Conservation (phyloP, 2,113 vertebrate genomes). For the Fregata magnificens region DNA sequence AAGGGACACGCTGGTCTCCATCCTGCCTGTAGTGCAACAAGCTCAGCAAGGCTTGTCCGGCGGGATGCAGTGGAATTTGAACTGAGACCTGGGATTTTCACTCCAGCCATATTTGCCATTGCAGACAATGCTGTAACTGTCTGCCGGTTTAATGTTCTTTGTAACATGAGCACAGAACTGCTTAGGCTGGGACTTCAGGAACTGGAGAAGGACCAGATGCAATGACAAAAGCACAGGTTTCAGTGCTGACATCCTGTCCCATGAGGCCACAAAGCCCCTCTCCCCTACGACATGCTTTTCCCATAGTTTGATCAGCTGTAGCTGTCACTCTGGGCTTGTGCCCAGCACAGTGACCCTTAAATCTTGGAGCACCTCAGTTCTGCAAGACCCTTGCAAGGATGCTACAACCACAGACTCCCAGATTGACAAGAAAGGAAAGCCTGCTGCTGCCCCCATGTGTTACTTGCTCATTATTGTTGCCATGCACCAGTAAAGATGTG, state of each 20-base stretch:
- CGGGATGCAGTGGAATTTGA: background rate
- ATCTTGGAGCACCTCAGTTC: background rate
- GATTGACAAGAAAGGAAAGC: background rate
- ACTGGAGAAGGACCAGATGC: background rate
- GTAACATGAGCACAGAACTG: background rate
- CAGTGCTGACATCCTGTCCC: background rate
- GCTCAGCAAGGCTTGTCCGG: background rate
- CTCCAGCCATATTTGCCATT: background rate
- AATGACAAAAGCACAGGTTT: background rate
- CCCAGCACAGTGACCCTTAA: background rate
- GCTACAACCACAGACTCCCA: background rate
- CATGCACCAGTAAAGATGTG: background rate
- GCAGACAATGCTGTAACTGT: background rate
- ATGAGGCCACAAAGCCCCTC: background rate
- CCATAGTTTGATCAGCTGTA: background rate
- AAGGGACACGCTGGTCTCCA: background rate
- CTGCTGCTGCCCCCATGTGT: constrained; percentile 49
- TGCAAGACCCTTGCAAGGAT: background rate
- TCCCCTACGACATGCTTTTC: background rate
- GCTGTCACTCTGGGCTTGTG: background rate
- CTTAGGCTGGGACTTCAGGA: background rate
- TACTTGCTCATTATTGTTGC: background rate
- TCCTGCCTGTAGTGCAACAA: background rate
- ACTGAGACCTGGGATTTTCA: background rate
- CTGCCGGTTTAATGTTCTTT: background rate